Evolutionary conservation across 2,113 vertebrate genomes (phyloP).

Genomic region (Chaetodon auriga): DNA sequence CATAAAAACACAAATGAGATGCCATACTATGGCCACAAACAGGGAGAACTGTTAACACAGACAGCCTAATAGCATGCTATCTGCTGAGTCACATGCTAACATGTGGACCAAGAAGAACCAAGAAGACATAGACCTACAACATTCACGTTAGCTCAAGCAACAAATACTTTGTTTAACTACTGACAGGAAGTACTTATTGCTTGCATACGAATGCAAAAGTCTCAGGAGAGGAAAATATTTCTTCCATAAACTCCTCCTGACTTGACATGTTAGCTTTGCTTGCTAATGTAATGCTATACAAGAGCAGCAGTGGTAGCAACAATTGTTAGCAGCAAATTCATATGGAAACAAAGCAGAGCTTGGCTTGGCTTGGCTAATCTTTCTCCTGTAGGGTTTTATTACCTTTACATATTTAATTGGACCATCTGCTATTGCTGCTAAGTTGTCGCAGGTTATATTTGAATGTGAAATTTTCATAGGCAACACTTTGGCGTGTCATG

Average conservation of each 20-base stretch:
- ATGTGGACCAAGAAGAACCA: not conserved
- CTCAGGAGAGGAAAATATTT: not conserved
- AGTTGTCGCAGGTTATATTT: not conserved
- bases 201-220: not conserved
- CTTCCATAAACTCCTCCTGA: not conserved
- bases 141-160: not conserved
- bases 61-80: not conserved
- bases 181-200: not conserved
- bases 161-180: not conserved
- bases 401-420: not conserved
- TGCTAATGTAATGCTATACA: not conserved
- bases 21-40: too few relatives aligned
- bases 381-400: not conserved
- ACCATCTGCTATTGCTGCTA: conserved; percentile 1
- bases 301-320: not conserved
- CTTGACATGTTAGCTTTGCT: not conserved
- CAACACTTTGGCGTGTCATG: not conserved
- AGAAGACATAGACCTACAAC: not conserved
- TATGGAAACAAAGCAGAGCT: not conserved
- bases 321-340: not conserved
- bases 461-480: conserved; percentile 4
- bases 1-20: not conserved
- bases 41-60: too few relatives aligned
- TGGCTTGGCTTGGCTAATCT: not conserved
- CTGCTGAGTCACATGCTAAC: not conserved